phyloP scores from a whole-genome alignment of 2,797 vertebrate species.

The Gymnoscopelus microlampas region DNA sequence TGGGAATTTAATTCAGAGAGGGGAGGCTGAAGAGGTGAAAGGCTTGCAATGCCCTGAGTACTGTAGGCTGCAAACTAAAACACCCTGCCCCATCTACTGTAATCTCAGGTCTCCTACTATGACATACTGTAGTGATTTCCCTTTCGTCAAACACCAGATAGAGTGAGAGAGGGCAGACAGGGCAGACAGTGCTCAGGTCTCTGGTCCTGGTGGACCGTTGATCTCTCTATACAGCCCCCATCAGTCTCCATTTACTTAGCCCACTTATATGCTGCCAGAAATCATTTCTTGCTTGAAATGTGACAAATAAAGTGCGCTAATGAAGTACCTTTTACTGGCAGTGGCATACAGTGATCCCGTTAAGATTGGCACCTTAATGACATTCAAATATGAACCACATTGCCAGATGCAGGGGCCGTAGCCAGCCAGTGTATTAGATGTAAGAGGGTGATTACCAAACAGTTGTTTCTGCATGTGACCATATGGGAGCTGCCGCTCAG shows the following conservation, averaged over 20 bases:
- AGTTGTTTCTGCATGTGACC: conserved; percentile 52
- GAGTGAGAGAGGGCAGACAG: conserved; percentile 14
- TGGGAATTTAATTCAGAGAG: no score
- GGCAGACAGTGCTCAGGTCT: conserved; percentile 34
- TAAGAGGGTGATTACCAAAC: conserved; percentile 51
- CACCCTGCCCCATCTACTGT: conserved; percentile 20
- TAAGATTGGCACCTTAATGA: conserved; percentile 68
- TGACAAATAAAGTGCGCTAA: conserved; percentile 63
- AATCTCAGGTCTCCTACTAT: conserved; percentile 9
- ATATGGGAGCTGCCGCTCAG: conserved; percentile 37
- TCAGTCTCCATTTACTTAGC: conserved; percentile 42
- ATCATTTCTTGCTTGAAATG: conserved; percentile 61
- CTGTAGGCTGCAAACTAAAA: conserved; percentile 3
- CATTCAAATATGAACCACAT: conserved; percentile 70
- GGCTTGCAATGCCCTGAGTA: background rate
- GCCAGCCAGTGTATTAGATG: conserved; percentile 44
- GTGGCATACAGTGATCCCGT: conserved; percentile 36
- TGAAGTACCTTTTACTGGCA: conserved; percentile 43
- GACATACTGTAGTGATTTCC: conserved; percentile 6
- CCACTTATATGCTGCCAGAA: conserved; percentile 62
- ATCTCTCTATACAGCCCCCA: conserved; percentile 39
- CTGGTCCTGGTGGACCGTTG: conserved; percentile 44
- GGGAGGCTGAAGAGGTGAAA: conserved; percentile 29
- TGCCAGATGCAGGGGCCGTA: conserved; percentile 41
- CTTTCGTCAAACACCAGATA: conserved; percentile 35